Base-by-base conservation (phyloP, 1,140 invertebrate species). In the Eciton burchellii region DNA sequence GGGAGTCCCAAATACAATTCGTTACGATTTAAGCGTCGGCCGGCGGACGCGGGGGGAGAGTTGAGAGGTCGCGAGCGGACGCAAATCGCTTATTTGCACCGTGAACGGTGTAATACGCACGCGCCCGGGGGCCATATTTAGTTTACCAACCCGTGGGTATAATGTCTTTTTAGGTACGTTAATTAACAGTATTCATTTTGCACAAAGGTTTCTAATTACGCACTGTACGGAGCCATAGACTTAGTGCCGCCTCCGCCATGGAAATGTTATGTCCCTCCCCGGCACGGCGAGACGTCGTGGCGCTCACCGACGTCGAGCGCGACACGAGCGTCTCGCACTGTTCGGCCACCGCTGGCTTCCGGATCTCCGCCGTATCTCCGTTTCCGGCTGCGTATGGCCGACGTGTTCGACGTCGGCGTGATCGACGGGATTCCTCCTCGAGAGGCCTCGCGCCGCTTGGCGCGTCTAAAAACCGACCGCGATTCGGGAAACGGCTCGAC, bases 151-250 rank as follows among this genome's bases (percentile, higher is more conserved):
- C 85, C 89, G 87, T 89, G 86, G 91, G 91, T 92, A 93, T 94
- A 94, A 94, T 94, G 93, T 94, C 94, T 94, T 94, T 94, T 94
- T 91, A 92, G 94, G 91, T 92, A 94, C 93, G 91, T 94, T 94
- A 95, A 94, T 94, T 94, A 94, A 94, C 93, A 93, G 94, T 94
- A 94, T 95, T 95, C 94, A 94, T 94, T 94, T 94, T 94, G 93
- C 93, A 95, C 94, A 95, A 95, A 95, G 94, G 94, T 94, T 94
- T 94, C 94, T 95, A 95, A 95, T 94, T 95, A 95, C 94, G 94
- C 91, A 92, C 91, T 93, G 89, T 91, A 92, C 91, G 92, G 94
- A 90, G 91, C 91, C 89, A 92, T 92, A 93, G 93, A 93, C 93
- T 93, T 94, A 93, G 90, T 91, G 90, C 85, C 88, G 77, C 77